phyloP scores from a whole-genome alignment of 2,888 invertebrate genomes.

The Clanis bilineata region DNA sequence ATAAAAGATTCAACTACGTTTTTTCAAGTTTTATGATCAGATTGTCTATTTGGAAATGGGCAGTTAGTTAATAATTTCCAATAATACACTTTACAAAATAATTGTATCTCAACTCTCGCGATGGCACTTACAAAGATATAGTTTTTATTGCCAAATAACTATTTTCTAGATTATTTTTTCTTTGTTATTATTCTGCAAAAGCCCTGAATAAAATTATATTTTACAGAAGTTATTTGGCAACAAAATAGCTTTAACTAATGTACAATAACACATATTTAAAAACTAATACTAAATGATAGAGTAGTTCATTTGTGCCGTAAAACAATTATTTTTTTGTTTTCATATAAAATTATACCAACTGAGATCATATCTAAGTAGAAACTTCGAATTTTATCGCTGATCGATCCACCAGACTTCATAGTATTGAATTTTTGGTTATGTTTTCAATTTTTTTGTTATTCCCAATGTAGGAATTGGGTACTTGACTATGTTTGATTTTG shows the following conservation, averaged over 20 bases:
- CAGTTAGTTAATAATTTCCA: not conserved
- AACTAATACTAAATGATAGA: not conserved
- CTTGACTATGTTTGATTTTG: too few relatives aligned
- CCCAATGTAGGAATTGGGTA: too few relatives aligned
- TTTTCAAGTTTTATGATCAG: not conserved
- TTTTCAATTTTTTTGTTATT: not conserved
- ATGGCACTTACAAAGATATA: conserved; percentile 11
- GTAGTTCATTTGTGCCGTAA: not conserved
- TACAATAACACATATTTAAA: conserved; percentile 25
- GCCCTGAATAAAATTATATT: not conserved
- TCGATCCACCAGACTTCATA: too few relatives aligned
- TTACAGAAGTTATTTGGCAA: not conserved
- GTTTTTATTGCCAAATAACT: conserved; percentile 5
- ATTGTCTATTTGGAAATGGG: conserved; percentile 1
- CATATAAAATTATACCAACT: not conserved
- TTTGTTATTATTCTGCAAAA: too few relatives aligned
- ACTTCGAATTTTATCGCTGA: not conserved
- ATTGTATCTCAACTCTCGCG: not conserved
- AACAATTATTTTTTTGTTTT: not conserved
- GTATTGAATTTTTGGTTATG: too few relatives aligned
- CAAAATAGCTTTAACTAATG: not conserved
- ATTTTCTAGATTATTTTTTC: not conserved
- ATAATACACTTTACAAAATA: conserved; percentile 11
- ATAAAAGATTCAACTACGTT: not conserved
- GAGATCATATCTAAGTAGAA: conserved; percentile 7